Evolutionary conservation across 2,113 vertebrate genomes (phyloP), one percentile per base, ranked within the genome.

Genomic region (Rhizomys pruinosus): DNA sequence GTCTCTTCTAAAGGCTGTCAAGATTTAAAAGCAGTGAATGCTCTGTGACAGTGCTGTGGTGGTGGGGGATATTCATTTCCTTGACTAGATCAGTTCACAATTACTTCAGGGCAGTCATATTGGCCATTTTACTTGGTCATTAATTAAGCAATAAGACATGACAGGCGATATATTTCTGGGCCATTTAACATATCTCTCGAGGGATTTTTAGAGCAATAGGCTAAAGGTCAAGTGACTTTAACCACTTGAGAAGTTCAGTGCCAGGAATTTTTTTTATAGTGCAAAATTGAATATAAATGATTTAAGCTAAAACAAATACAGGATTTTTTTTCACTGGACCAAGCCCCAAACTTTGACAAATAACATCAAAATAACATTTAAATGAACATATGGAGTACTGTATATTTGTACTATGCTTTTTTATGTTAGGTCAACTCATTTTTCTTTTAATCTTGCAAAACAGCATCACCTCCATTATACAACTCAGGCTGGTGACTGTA

Each of bases 141-240:
- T 98, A 98, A 98, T 98, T 98, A 98, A 98, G 96, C 97, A 98
- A 98, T 97, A 98, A 98, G 97, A 98, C 92, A 96, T 98, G 98
- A 98, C 97, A 98, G 96, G 97, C 97, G 97, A 97, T 98, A 94
- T 86, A 97, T 98, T 98, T 98, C 97, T 97, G 96, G 97, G 91
- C 97, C 97, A 98, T 98, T 98, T 98, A 98, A 97, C 97, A 94
- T 98, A 98, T 97, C 97, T 98, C 97, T 97, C 82, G 96, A 97
- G 97, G 98, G 98, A 95, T 96, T 97, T 98, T 98, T 97, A 97
- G 98, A 97, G 92, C 94, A 92, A 92, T 68, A 97, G 97, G 97
- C 93, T 91, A 84, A 98, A 98, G 98, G 96, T 98, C 98, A 98
- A 98, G 97, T 98, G 98, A 98, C 97, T 98, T 98, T 97, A 98